A percentile compares a stretch with the other conserved stretches of the same genome.
Evolutionary conservation across 1,140 invertebrate species (phyloP).

Genomic region (Papilio dardanus): DNA sequence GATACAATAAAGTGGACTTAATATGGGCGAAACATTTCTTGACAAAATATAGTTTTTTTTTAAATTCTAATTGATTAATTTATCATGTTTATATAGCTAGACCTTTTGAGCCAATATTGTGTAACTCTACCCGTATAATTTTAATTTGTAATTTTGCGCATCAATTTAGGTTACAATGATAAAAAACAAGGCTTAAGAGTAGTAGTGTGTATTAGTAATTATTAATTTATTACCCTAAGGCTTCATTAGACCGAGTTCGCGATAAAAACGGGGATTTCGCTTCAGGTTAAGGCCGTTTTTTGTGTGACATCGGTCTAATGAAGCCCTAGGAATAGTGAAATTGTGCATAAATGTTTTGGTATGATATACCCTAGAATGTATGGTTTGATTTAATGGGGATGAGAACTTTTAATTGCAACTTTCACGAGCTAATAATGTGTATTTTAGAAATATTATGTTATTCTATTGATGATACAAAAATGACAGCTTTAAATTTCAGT

Average conservation of each 20-base stretch:
- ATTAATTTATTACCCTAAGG: slow-evolving; percentile 16
- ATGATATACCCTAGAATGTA: neutral
- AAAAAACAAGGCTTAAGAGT: neutral
- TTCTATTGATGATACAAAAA: no score
- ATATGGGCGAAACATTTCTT: neutral
- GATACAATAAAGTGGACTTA: neutral
- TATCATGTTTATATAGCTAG: neutral
- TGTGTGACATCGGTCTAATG: no score
- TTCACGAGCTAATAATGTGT: no score
- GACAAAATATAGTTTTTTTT: neutral
- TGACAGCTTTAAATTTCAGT: no score
- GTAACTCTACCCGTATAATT: neutral
- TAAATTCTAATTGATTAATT: neutral
- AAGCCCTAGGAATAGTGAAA: no score
- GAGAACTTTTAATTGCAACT: no score
- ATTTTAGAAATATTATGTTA: no score
- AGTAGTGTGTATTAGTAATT: neutral
- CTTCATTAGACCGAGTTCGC: no score
- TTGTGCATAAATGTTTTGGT: neutral
- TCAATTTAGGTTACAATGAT: neutral
- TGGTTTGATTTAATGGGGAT: no score
- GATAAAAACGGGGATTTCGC: no score
- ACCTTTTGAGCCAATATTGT: neutral
- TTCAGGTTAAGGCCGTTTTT: no score
- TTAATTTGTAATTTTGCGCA: neutral